phyloP scores from a whole-genome alignment of 2,113 vertebrate genomes.

The Heptranchias perlo region DNA sequence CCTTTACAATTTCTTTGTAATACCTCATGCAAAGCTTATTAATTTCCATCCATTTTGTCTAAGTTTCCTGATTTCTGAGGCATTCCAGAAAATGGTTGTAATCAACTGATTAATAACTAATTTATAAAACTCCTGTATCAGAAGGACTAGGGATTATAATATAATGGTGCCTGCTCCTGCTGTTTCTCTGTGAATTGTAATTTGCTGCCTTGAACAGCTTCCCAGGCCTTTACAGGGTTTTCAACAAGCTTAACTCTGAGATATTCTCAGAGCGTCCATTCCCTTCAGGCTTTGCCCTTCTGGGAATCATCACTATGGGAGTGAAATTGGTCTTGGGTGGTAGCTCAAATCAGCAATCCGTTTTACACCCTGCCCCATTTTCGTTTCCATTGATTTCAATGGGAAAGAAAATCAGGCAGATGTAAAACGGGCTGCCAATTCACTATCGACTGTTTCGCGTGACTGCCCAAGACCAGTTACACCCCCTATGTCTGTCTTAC shows the following conservation, averaged over 20 bases:
- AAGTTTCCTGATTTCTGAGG: background rate
- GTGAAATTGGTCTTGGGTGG: background rate
- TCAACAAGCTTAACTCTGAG: background rate
- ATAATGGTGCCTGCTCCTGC: background rate
- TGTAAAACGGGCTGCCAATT: background rate
- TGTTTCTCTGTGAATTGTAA: background rate
- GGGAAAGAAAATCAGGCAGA: background rate
- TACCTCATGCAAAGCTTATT: background rate
- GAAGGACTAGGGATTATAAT: background rate
- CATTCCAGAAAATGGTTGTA: background rate
- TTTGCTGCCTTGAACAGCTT: background rate
- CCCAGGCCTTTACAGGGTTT: background rate
- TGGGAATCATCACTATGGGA: background rate
- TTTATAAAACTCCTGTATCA: background rate
- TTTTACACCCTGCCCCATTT: background rate
- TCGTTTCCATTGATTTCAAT: background rate
- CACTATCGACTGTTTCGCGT: background rate
- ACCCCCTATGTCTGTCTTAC: background rate
- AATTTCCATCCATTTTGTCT: background rate
- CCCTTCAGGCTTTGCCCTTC: background rate
- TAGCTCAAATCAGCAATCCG: background rate
- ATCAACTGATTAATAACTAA: background rate
- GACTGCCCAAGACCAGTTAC: background rate
- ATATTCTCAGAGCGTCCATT: background rate
- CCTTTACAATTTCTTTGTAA: background rate